These are phyloP conservation scores for Lymantria dispar DNA, from an alignment of 2,888 invertebrate genomes.

Conservation along the genomic window DNA sequence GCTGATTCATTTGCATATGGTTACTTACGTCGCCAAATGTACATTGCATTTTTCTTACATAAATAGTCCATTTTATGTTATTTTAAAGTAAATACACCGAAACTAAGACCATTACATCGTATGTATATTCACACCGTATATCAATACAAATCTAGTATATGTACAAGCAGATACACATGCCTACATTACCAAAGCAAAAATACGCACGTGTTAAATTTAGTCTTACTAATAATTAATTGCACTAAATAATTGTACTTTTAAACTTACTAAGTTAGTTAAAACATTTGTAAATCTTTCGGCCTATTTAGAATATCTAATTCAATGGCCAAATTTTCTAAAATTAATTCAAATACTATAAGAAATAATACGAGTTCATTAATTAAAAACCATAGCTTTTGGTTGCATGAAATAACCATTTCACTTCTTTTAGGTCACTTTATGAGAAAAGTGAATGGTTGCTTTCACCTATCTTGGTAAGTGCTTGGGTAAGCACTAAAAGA, in stretches of 20 bases:
- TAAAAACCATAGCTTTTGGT: background rate
- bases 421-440: background rate
- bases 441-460: conserved; percentile 67
- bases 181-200: background rate
- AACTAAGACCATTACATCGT: background rate
- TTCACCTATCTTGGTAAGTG: conserved; percentile 57
- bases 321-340: background rate
- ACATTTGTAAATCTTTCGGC: background rate
- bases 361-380: background rate
- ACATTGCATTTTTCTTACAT: conserved; percentile 20
- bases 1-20: conserved; percentile 80
- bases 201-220: background rate
- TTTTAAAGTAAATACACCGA: background rate
- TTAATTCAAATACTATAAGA: background rate
- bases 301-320: background rate
- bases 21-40: conserved; percentile 38
- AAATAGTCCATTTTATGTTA: conserved; percentile 2
- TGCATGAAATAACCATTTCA: background rate
- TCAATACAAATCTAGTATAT: background rate
- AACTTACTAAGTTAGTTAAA: background rate
- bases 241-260: background rate
- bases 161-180: background rate
- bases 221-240: background rate
- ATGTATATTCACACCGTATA: background rate
- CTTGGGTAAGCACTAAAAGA: conserved; percentile 11